Conservation (phyloP, 2,888 invertebrate genomes). For the Agonopterix alstromeriana region DNA sequence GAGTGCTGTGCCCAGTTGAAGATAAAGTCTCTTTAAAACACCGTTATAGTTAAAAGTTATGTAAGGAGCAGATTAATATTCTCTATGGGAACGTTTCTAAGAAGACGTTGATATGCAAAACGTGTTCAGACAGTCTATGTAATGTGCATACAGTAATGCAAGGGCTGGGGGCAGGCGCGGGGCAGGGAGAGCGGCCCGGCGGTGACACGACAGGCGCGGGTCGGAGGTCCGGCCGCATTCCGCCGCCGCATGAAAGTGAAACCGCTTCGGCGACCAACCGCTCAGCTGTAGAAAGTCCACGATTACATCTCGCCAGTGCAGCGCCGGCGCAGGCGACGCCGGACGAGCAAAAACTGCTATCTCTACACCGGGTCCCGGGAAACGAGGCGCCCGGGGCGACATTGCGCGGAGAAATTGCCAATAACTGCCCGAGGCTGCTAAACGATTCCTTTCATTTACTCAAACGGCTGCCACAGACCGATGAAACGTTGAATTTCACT, state of each 20-base stretch:
- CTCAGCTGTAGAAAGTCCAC: conserved; percentile 74
- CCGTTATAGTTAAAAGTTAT: conserved; percentile 34
- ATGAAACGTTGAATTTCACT: conserved; percentile 50
- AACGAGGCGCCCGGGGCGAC: conserved; percentile 56
- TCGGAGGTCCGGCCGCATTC: conserved; percentile 75
- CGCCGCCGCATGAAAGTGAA: conserved; percentile 71
- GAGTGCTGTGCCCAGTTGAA: conserved; percentile 15
- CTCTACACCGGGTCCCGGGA: conserved; percentile 45
- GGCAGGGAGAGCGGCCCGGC: conserved; percentile 29
- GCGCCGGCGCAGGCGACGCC: conserved; percentile 35
- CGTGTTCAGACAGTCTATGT: conserved; percentile 13
- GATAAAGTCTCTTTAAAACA: conserved; percentile 22
- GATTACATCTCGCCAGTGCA: conserved; percentile 54
- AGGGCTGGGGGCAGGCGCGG: conserved; percentile 19
- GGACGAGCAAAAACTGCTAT: conserved; percentile 68
- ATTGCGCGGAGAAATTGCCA: conserved; percentile 49
- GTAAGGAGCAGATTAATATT: conserved; percentile 23
- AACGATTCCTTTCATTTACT: conserved; percentile 54
- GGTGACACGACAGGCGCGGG: conserved; percentile 34
- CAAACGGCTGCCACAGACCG: conserved; percentile 26
- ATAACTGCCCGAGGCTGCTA: conserved; percentile 42
- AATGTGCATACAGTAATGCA: conserved; percentile 8
- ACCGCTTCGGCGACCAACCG: conserved; percentile 49
- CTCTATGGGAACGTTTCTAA: conserved; percentile 23
- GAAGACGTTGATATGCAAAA: conserved; percentile 35